Evolutionary conservation across 2,797 vertebrate species (phyloP).

Genomic region (Hozukius guyotensis): DNA sequence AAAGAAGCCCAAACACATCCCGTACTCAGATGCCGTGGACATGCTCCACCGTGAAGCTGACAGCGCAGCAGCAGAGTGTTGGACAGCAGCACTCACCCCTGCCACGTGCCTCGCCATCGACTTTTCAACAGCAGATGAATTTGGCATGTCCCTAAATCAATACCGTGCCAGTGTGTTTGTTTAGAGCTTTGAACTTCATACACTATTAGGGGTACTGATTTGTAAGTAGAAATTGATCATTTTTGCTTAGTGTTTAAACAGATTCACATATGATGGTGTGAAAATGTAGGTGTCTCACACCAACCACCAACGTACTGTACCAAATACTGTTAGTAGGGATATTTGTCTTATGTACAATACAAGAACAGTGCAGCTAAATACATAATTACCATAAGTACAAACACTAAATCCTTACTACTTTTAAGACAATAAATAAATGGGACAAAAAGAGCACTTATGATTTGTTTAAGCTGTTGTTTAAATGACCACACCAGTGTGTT

Average conservation of each 20-base stretch:
- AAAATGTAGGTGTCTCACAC: slow-evolving; percentile 24
- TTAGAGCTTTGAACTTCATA: slow-evolving; percentile 35
- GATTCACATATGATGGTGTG: slow-evolving; percentile 12
- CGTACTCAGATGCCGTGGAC: background rate
- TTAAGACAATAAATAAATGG: slow-evolving; percentile 53
- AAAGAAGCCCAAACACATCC: background rate
- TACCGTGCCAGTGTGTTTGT: slow-evolving; percentile 57
- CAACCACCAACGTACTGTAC: slow-evolving; percentile 11
- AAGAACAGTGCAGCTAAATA: slow-evolving; percentile 53
- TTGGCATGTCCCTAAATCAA: slow-evolving; percentile 67
- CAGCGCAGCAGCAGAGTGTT: background rate
- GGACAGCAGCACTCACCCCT: slow-evolving; percentile 36
- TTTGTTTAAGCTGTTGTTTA: slow-evolving; percentile 14
- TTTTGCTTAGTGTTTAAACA: slow-evolving; percentile 10
- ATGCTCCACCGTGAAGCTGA: background rate
- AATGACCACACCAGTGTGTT: slow-evolving; percentile 13
- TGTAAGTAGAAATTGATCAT: slow-evolving; percentile 11
- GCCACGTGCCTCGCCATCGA: slow-evolving; percentile 70
- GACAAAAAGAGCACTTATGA: slow-evolving; percentile 49
- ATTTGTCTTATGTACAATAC: slow-evolving; percentile 47
- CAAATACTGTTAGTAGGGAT: slow-evolving; percentile 24
- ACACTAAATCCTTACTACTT: slow-evolving; percentile 39
- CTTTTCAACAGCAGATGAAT: slow-evolving; percentile 65
- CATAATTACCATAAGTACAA: slow-evolving; percentile 40
- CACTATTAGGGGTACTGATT: slow-evolving; percentile 33